phyloP scores from a whole-genome alignment of 2,113 vertebrate species.

The Elaphurus davidianus region DNA sequence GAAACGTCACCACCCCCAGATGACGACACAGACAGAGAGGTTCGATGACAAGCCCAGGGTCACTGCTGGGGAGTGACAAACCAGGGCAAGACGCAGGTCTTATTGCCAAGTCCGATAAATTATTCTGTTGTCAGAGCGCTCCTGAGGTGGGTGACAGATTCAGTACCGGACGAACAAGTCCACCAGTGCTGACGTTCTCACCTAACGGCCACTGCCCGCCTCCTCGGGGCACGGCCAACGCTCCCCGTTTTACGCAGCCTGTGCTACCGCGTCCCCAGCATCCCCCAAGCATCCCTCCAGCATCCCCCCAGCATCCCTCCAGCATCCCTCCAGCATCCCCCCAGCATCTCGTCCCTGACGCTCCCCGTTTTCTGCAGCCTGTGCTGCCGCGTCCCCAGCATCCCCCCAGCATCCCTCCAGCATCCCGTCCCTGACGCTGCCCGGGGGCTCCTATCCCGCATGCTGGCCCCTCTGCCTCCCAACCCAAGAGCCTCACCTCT shows the following conservation, averaged over 20 bases:
- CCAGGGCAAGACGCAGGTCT: background rate
- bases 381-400: background rate
- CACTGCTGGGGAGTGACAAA: background rate
- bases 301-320: background rate
- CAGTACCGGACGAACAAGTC: background rate
- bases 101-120: background rate
- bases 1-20: background rate
- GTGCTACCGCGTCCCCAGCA: fast-evolving
- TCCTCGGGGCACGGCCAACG: fast-evolving
- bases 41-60: background rate
- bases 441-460: background rate
- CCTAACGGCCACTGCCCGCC: background rate
- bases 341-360: too few relatives aligned
- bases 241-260: background rate
- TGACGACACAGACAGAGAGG: background rate
- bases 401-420: background rate
- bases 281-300: background rate
- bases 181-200: too few relatives aligned
- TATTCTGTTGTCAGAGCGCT: background rate
- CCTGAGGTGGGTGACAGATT: background rate
- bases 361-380: too few relatives aligned
- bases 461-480: background rate
- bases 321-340: background rate
- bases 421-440: fast-evolving
- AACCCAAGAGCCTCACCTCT: background rate